phyloP scores from a whole-genome alignment of 2,888 invertebrate species.

The Drosophila greeni region DNA sequence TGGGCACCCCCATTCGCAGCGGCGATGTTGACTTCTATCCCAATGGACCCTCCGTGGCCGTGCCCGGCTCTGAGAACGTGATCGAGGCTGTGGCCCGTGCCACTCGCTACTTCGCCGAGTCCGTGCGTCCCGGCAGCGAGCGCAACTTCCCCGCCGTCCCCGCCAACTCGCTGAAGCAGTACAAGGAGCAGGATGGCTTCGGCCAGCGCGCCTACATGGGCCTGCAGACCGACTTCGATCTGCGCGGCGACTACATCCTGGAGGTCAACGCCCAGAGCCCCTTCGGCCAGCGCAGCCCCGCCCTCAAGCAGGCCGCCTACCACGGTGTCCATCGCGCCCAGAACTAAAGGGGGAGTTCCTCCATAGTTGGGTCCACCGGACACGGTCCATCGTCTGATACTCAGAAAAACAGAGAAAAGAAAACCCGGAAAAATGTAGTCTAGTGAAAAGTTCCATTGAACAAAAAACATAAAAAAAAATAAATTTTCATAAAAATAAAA shows the following conservation, averaged over 20 bases:
- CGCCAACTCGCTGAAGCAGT: slow-evolving; percentile 73
- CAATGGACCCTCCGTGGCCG: slow-evolving; percentile 67
- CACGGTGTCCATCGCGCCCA: slow-evolving; percentile 59
- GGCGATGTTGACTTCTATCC: slow-evolving; percentile 78
- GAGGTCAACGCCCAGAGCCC: slow-evolving; percentile 75
- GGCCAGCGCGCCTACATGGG: slow-evolving; percentile 76
- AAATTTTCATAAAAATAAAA: slow-evolving; percentile 32
- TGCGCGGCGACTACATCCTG: slow-evolving; percentile 75
- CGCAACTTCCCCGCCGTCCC: slow-evolving; percentile 76
- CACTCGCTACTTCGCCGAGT: slow-evolving; percentile 76
- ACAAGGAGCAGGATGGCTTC: slow-evolving; percentile 72
- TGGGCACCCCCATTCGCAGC: slow-evolving; percentile 64
- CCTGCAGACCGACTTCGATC: slow-evolving; percentile 64
- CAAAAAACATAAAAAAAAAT: slow-evolving; percentile 1
- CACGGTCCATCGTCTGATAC: slow-evolving; percentile 14
- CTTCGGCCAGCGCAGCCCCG: slow-evolving; percentile 72
- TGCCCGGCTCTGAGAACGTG: slow-evolving; percentile 74
- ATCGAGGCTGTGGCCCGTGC: slow-evolving; percentile 74
- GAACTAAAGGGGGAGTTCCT: slow-evolving; percentile 29
- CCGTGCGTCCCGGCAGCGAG: slow-evolving; percentile 76
- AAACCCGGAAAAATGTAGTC: slow-evolving; percentile 7
- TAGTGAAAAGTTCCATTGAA: slow-evolving; percentile 18
- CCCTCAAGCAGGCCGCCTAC: slow-evolving; percentile 64
- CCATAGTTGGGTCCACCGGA: neutral
- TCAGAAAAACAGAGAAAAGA: slow-evolving; percentile 8